A percentile compares a stretch with the other conserved stretches of the same genome.
Evolutionary conservation across 1,140 invertebrate species (phyloP).

Genomic region (Trichonephila clavata): DNA sequence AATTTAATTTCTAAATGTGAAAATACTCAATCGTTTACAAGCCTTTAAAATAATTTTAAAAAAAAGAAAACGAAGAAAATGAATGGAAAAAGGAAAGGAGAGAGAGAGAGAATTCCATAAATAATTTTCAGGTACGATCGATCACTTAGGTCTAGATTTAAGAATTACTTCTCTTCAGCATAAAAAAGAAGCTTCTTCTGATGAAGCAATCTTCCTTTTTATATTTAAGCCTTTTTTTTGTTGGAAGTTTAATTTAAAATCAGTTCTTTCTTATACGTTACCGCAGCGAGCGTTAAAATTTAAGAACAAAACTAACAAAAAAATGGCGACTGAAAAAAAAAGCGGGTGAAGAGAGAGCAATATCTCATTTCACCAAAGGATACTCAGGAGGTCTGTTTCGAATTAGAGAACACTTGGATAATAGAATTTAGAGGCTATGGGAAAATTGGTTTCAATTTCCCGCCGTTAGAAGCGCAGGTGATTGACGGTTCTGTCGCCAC

Average conservation of each 20-base stretch:
- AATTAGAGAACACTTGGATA: conserved; percentile 49
- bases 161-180: neutral
- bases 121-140: neutral
- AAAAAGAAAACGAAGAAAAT: neutral
- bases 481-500: conserved; percentile 35
- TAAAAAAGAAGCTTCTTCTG: too few species aligned
- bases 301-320: neutral
- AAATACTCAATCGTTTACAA: too few species aligned
- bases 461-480: conserved; percentile 15
- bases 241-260: neutral
- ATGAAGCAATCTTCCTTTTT: neutral
- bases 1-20: too few species aligned
- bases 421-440: conserved; percentile 38
- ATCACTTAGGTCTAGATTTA: neutral
- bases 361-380: neutral
- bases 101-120: neutral
- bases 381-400: neutral
- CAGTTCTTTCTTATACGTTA: neutral
- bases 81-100: neutral
- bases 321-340: neutral
- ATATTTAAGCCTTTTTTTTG: neutral
- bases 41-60: too few species aligned
- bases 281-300: too few species aligned
- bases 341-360: neutral
- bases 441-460: conserved; percentile 45